These are phyloP conservation scores for Formica aserva DNA, from an alignment of 2,888 invertebrate genomes.

Conservation along the genomic window DNA sequence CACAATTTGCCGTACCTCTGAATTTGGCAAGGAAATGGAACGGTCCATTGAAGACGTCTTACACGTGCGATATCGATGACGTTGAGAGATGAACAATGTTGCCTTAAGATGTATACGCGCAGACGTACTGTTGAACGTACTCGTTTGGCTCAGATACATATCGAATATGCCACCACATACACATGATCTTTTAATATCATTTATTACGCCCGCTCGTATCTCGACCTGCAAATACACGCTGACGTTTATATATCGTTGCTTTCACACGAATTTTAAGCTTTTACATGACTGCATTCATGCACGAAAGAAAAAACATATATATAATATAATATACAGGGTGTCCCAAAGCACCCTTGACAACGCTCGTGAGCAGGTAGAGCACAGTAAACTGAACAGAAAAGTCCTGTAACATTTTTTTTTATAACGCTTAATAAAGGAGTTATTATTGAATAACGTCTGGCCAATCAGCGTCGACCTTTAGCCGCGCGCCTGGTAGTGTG, in stretches of 20 bases:
- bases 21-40: neutral
- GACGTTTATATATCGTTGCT: neutral
- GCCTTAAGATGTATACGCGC: neutral
- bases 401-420: too few species aligned
- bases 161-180: neutral
- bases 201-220: neutral
- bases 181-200: neutral
- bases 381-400: too few species aligned
- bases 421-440: too few species aligned
- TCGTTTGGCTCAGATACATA: too few species aligned
- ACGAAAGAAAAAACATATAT: neutral
- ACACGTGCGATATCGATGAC: neutral
- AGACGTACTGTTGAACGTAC: neutral
- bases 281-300: too few species aligned
- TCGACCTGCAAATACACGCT: neutral
- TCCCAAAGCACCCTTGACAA: too few species aligned
- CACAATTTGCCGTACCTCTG: neutral
- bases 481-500: too few species aligned
- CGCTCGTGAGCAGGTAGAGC: too few species aligned
- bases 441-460: too few species aligned
- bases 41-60: neutral
- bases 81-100: slow-evolving; percentile 2
- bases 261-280: neutral
- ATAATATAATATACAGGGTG: too few species aligned
- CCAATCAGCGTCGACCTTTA: too few species aligned